Evolutionary conservation across 1,140 invertebrate genomes (phyloP), one percentile per base, ranked within the genome.

Genomic region (Drosophila suzukii): DNA sequence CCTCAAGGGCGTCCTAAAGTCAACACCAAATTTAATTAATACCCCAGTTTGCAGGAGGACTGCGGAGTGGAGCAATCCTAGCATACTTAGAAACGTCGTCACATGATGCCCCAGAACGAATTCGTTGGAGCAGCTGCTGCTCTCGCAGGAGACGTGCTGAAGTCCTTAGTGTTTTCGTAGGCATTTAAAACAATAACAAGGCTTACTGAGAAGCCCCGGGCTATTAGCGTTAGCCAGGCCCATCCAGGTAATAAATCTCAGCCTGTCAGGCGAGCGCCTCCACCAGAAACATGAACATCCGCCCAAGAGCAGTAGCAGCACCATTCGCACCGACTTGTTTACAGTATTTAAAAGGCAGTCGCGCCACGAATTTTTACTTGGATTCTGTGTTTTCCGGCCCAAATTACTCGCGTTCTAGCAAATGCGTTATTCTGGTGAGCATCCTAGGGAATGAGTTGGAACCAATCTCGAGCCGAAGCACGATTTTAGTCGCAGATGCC

Each of bases 181-280:
- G 56, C 56, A 78, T 83, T 82, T 82, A 78, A 82, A 78, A 83
- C 71, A 83, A 75, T 77, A 77, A 74, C 62, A 55, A 76, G 76
- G 75, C 66, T 60, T 56, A 63, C 50, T 32, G 27, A 43, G 34
- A 57, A 57, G 81, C 60, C 78, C 43, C 11, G 30, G 63, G 74
- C 77, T 86, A 86, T 85, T 85, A 85, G 54, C 78, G 56, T 55
- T 85, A 70, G 65, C 60, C 72, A 53, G 71, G 49, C 38, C 27
- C 61, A 54, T 60, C 74, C 82, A 70, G 78, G 78, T 70, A 78
- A 85, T 85, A 85, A 86, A 85, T 85, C 78, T 85, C 63, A 66
- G 68, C 71, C 78, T 86, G 82, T 86, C 81, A 85, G 82, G 43
- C 74, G 70, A 73, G 36, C 72, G 59, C 67, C 73, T 73, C 43